Evolutionary conservation across 2,113 vertebrate species (phyloP), one percentile per base, ranked within the genome.

Genomic region (Notothenia rossii): DNA sequence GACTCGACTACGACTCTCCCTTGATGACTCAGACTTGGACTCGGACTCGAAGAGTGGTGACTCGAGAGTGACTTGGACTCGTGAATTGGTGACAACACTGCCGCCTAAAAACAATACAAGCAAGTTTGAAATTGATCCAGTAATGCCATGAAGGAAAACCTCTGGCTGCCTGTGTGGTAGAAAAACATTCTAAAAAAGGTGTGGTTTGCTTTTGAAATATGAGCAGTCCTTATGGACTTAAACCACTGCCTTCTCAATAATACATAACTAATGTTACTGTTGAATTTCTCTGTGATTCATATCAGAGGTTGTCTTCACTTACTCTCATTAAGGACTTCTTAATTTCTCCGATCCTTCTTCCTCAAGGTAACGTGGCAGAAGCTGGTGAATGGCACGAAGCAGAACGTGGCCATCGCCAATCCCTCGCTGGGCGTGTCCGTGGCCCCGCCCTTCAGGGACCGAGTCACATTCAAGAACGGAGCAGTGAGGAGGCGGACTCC

Each of bases 351-450:
- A 17, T 63, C 10, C 2, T 22, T 54, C 33, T 63, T 51, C 63
- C 11, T 94, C 0, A 95, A 99, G 94, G 97, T 99, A 77, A 99
- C 98, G 0, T 99, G 98, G 98, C 98, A 99, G 91, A 99, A 99
- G 84, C 89, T 96, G 88, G 96, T 95, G 75, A 99, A 99, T 0
- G 96, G 97, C 89, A 93, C 95, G 54, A 99, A 99, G 92, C 96
- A 99, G 92, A 99, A 99, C 1, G 95, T 99, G 90, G 98, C 98
- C 46, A 98, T 99, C 73, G 98, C 95, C 86, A 99, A 99, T 89
- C 98, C 98, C 0, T 91, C 95, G 66, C 96, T 99, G 92, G 98
- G 98, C 0, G 95, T 98, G 74, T 98, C 98, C 0, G 97, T 99
- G 91, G 96, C 98, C 50, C 85, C 89, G 0, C 95, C 96, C 3